Base-by-base conservation (phyloP, 1,140 invertebrate genomes). In the Ceratina japonica region DNA sequence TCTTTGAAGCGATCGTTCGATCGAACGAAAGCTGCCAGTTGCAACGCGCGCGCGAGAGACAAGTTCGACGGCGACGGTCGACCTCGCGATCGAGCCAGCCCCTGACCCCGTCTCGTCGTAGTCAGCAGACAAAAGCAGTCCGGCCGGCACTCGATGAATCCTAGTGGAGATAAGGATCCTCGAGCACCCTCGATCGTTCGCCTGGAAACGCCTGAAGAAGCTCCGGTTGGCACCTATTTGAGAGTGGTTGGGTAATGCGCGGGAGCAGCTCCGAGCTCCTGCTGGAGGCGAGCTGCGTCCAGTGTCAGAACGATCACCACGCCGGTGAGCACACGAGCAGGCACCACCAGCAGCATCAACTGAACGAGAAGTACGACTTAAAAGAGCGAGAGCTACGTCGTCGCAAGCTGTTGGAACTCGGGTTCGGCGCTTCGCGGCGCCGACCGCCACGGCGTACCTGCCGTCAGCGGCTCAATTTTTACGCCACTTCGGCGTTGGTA, bases 261-360 rank as follows among this genome's bases (percentile, higher is more conserved):
- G 96, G 96, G 92, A 96, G 95, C 93, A 97, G 96, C 93, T 96
- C 96, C 87, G 96, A 97, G 93, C 94, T 96, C 91, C 94, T 97
- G 93, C 95, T 97, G 91, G 96, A 95, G 91, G 90, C 91, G 73
- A 91, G 89, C 84, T 90, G 89, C 84, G 89, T 79, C 76, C 85
- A 86, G 75, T 86, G 84, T 63, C 85, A 86, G 80, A 79, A 72
- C 70, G 76, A 86, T 44, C 64, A 78, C 52, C 80, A 75, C 44
- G 66, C 65, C 31, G 52, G 52, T 0, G 63, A 81, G 66, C 75
- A 70, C 51, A 27, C 51, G 24, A 20, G 56, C 27, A 65, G 51
- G 24, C 64, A 69, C 44, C 68, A 81, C 27, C 75, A 78, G 62
- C 52, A 72, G 62, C 54, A 71, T 13, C 81, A 73, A 58, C 74